Conservation (phyloP, 2,888 invertebrate genomes). For the Aquatica leii region DNA sequence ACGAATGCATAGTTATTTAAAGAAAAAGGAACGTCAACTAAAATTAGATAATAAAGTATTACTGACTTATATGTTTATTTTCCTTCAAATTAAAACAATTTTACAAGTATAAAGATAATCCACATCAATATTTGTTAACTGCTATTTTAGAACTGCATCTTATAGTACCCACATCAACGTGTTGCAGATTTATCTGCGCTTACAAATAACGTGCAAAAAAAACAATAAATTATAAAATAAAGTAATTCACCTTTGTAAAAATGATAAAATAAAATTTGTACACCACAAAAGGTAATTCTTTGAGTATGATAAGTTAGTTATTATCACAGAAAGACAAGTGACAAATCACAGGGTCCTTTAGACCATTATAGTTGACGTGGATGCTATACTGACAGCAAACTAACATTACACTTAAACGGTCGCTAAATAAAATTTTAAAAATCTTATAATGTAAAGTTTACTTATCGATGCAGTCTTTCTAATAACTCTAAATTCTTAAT, state of each 20-base stretch:
- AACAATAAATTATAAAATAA: slow-evolving; percentile 30
- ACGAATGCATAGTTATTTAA: slow-evolving; percentile 76
- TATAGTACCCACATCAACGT: slow-evolving; percentile 59
- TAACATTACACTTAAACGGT: slow-evolving; percentile 54
- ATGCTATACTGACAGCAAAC: slow-evolving; percentile 58
- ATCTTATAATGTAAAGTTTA: slow-evolving; percentile 56
- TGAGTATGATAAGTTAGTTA: slow-evolving; percentile 16
- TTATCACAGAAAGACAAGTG: slow-evolving; percentile 48
- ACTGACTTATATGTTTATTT: slow-evolving; percentile 55
- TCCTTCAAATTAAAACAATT: slow-evolving; percentile 59
- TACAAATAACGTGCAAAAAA: slow-evolving; percentile 8
- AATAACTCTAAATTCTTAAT: slow-evolving; percentile 58
- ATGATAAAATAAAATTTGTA: slow-evolving; percentile 22
- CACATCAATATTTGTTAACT: slow-evolving; percentile 56
- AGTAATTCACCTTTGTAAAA: slow-evolving; percentile 15
- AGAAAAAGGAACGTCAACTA: slow-evolving; percentile 16
- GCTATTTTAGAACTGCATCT: slow-evolving; percentile 57
- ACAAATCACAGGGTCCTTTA: slow-evolving; percentile 40
- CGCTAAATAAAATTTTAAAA: slow-evolving; percentile 53
- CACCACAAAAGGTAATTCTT: slow-evolving; percentile 21
- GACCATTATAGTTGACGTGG: slow-evolving; percentile 51
- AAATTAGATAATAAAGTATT: slow-evolving; percentile 17
- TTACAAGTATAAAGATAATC: slow-evolving; percentile 61
- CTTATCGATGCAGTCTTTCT: slow-evolving; percentile 61
- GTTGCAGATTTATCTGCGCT: slow-evolving; percentile 25